Evolutionary conservation across 1,140 invertebrate species (phyloP), one percentile per base, ranked within the genome.

Genomic region (Charaxes varanes): DNA sequence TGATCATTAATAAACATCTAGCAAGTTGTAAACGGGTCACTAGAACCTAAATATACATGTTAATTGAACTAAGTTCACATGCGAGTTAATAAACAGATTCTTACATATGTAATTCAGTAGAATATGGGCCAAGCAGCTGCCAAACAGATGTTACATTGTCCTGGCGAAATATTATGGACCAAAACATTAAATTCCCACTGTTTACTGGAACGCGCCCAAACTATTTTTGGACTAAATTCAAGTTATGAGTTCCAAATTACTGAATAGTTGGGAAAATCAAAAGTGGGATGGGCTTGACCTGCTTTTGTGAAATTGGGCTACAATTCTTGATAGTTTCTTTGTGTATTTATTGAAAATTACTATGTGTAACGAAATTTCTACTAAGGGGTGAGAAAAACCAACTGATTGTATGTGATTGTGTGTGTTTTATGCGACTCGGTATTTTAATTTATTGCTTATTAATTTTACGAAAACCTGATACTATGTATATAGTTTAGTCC

Each of bases 131-230:
- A 37, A 40, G 24, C 69, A 73, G 51, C 52, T 73, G 69, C 53
- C 41, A 46, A 57, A 45, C 66, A 73, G 59, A 70, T 73, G 69
- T 49, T 43, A 36, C 22, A 36, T 41, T 53, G 53, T 53, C 38
- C 36, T 52, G 50, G 59, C 58, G 46, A 61, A 67, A 65, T 62
- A 50, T 57, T 45, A 58, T 50, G 21, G 45, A 38, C 51, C 36
- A 44, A 48, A 59, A 58, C 38, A 58, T 12, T 28, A 14, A 38
- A 41, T 21, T 16, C 14, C 38, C 17, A 41, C 26, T 41, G 21
- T 33, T 26, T 41, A 33, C 50, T 56, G 53, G 50, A 65, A 52
- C 38, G 46, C 31, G 33, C 44, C 60, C 55, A 57, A 51, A 52
- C 26, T 43, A 43, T 43, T 36, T 35, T 38, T 38, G 26, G 34